Evolutionary conservation across 2,888 invertebrate species (phyloP).

Genomic region (Pharmacophagus antenor): DNA sequence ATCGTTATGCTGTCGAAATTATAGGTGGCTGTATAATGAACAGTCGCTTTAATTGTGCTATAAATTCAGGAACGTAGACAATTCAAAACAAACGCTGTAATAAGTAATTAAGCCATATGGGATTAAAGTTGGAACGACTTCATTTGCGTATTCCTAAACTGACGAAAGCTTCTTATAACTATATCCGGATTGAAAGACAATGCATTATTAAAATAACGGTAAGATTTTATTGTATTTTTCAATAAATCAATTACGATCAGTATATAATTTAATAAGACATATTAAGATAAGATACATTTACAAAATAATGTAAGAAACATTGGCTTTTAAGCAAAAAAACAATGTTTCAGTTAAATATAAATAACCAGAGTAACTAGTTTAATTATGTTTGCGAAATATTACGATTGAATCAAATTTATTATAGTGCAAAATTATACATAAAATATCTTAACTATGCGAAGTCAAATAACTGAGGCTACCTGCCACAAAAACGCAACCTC

Average conservation of each 20-base stretch:
- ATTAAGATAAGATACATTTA: no score
- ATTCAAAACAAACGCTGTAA: neutral
- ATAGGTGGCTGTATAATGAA: slow-evolving; percentile 6
- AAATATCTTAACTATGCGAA: neutral
- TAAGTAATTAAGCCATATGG: neutral
- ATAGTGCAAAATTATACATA: slow-evolving; percentile 4
- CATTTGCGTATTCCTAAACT: neutral
- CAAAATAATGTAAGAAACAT: no score
- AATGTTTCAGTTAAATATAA: neutral
- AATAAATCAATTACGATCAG: neutral
- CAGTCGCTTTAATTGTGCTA: neutral
- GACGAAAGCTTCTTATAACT: no score
- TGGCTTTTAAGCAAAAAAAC: no score
- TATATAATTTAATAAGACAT: no score
- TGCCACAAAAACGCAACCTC: slow-evolving; percentile 7
- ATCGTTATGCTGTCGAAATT: slow-evolving; percentile 21
- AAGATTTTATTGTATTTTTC: no score
- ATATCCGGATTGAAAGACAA: neutral
- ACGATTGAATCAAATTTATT: neutral
- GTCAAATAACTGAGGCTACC: slow-evolving; percentile 5
- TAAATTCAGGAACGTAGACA: neutral
- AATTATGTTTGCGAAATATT: neutral
- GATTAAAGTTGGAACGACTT: neutral
- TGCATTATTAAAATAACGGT: no score
- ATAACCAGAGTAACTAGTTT: neutral